These are phyloP conservation scores for Metaphire vulgaris DNA, from an alignment of 1,140 invertebrate species.

Conservation along the genomic window DNA sequence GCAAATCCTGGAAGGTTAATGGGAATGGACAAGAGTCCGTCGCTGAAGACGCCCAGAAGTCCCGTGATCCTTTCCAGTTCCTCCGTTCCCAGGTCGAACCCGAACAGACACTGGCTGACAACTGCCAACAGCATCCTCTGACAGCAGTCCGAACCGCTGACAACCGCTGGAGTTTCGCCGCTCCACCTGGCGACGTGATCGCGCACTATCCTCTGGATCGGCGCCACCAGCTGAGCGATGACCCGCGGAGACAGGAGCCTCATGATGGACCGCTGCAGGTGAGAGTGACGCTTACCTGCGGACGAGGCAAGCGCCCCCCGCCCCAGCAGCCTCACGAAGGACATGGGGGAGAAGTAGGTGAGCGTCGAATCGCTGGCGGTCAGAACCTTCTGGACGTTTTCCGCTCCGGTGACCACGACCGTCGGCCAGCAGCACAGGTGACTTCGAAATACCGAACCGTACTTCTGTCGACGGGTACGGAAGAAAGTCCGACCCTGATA, in stretches of 20 bases:
- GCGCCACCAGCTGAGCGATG: background rate
- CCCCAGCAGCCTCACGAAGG: background rate
- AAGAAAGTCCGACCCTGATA: constrained; percentile 5
- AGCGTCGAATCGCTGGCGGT: background rate
- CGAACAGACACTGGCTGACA: background rate
- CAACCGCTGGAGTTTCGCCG: background rate
- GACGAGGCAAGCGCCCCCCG: background rate
- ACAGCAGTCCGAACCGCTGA: background rate
- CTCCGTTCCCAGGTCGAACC: background rate
- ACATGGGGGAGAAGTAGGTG: background rate
- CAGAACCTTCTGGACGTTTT: constrained; percentile 4
- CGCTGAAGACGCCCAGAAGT: background rate
- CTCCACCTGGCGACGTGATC: background rate
- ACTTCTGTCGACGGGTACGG: background rate
- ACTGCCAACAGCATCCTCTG: background rate
- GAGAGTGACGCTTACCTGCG: background rate
- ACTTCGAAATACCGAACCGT: background rate
- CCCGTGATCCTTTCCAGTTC: background rate
- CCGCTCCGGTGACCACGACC: background rate
- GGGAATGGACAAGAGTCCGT: background rate
- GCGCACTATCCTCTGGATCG: background rate
- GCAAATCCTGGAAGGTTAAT: background rate
- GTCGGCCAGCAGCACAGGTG: background rate
- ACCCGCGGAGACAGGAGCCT: background rate
- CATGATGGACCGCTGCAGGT: background rate